Percentiles rank a stretch among this genome's conserved stretches.
These are phyloP conservation scores for Lordiphosa clarofinis DNA, from an alignment of 1,140 invertebrate species.

Conservation along the genomic window DNA sequence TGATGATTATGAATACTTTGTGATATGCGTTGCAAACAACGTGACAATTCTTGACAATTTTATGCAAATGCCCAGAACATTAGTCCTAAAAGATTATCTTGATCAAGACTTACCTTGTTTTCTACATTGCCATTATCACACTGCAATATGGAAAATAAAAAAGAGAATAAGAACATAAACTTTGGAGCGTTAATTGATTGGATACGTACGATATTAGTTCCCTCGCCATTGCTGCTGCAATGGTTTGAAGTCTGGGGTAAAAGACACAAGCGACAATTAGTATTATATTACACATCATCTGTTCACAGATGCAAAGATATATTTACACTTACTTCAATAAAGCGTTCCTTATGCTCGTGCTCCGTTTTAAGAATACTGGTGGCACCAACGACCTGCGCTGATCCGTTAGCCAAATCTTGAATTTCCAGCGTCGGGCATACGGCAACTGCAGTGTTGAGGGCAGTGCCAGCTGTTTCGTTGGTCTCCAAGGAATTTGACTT, in stretches of 20 bases:
- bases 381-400: constrained; percentile 45
- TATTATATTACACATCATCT: not conserved
- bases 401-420: constrained; percentile 39
- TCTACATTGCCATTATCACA: constrained; percentile 94
- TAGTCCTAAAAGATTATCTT: not conserved
- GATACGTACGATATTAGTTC: constrained; percentile 71
- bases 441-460: constrained; percentile 8
- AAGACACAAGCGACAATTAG: not conserved
- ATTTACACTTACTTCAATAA: constrained; percentile 46
- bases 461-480: constrained; percentile 21
- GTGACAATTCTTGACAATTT: too few relatives aligned
- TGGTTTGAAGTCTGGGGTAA: constrained; percentile 45
- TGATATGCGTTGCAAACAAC: too few relatives aligned
- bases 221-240: constrained; percentile 55
- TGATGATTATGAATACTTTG: too few relatives aligned
- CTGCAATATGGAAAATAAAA: constrained; percentile 82
- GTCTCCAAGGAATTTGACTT: constrained; percentile 39
- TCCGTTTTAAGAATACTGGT: constrained; percentile 41
- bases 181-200: not conserved
- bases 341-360: constrained; percentile 42
- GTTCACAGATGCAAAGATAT: too few relatives aligned
- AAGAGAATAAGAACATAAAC: constrained; percentile 20
- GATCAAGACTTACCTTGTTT: constrained; percentile 85
- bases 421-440: constrained; percentile 37
- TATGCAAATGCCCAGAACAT: too few relatives aligned